phyloP scores from a whole-genome alignment of 1,140 invertebrate species.

The Aricia agestis region DNA sequence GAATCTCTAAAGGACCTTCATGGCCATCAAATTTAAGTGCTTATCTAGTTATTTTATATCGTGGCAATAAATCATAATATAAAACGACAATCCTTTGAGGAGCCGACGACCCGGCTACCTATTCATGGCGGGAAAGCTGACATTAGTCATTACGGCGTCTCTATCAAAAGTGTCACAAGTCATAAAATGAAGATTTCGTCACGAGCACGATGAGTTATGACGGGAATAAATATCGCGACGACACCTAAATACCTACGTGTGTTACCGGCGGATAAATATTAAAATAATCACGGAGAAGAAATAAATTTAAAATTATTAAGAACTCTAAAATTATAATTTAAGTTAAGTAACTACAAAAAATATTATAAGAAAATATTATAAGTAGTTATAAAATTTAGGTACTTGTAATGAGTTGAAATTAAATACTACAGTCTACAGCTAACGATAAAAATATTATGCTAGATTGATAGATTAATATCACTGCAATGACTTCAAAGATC shows the following conservation, averaged over 20 bases:
- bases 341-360: too few species aligned
- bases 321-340: too few species aligned
- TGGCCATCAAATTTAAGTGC: too few species aligned
- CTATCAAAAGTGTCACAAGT: slow-evolving; percentile 16
- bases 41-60: slow-evolving; percentile 26
- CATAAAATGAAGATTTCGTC: slow-evolving; percentile 11
- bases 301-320: background rate
- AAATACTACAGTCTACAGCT: too few species aligned
- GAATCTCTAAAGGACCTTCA: too few species aligned
- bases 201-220: background rate
- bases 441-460: too few species aligned
- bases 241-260: background rate
- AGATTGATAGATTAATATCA: too few species aligned
- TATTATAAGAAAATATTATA: too few species aligned
- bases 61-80: slow-evolving; percentile 50
- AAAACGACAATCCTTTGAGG: slow-evolving; percentile 28
- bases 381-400: too few species aligned
- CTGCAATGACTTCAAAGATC: too few species aligned
- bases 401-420: too few species aligned
- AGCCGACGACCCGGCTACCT: slow-evolving; percentile 42
- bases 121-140: slow-evolving; percentile 52
- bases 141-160: slow-evolving; percentile 17
- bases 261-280: background rate
- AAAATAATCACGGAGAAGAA: background rate
- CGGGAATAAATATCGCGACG: background rate